Evolutionary conservation across 1,140 invertebrate species (phyloP).

Genomic region (Manduca sexta): DNA sequence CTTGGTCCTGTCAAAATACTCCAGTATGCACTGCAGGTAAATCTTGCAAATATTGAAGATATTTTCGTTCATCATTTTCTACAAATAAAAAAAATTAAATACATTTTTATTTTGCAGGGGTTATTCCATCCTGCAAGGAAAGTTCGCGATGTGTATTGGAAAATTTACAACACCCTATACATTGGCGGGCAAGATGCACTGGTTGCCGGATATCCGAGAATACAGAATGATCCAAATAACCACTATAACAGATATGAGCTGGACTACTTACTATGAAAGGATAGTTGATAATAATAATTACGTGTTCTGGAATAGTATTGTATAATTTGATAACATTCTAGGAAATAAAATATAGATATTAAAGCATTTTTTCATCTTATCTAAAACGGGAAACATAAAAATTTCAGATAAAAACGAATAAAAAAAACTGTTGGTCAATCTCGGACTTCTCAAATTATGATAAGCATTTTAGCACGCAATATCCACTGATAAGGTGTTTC

Average conservation of each 20-base stretch:
- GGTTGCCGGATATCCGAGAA: constrained; percentile 97
- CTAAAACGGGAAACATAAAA: too few species aligned
- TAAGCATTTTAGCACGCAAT: too few species aligned
- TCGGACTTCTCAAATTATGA: too few species aligned
- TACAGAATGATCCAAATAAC: constrained; percentile 97
- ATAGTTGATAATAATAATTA: constrained; percentile 12
- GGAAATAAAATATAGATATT: too few species aligned
- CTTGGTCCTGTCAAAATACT: constrained; percentile 97
- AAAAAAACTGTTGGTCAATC: too few species aligned
- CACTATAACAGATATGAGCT: constrained; percentile 96
- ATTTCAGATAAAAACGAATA: too few species aligned
- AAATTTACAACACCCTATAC: constrained; percentile 99
- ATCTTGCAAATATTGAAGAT: not conserved
- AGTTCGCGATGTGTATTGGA: constrained; percentile 99
- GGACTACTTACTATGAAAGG: constrained; percentile 82
- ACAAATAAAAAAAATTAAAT: too few species aligned
- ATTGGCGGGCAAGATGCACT: constrained; percentile 99
- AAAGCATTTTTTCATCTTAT: too few species aligned
- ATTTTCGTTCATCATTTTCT: not conserved
- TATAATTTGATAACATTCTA: constrained; percentile 11
- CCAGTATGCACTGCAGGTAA: constrained; percentile 94
- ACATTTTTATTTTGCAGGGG: constrained; percentile 81
- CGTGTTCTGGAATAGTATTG: constrained; percentile 20
- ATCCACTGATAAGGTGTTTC: too few species aligned
- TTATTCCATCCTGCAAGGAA: constrained; percentile 99